Base-by-base conservation (phyloP, 2,888 invertebrate genomes). In the Hololepta plana region DNA sequence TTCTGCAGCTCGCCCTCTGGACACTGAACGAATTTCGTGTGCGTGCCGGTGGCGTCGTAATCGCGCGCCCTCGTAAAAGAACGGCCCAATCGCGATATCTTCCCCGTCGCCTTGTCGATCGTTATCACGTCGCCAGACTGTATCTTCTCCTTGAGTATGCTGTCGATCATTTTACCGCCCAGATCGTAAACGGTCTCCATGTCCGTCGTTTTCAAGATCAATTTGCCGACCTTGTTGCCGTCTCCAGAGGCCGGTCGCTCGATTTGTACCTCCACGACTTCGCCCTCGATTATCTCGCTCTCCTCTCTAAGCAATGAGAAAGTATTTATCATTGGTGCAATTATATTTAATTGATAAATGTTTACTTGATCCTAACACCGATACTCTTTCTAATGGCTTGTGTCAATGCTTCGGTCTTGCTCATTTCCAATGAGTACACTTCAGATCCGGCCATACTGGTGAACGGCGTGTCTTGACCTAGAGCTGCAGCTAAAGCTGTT, bases 101-200 rank as follows among this genome's bases (percentile, higher is more conserved):
- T 55, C 5, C 53, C 96, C 0, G 95, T 95, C 0, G 95, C 91
- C 55, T 96, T 96, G 56, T 99, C 96, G 42, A 98, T 96, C 4
- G 93, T 95, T 10, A 98, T 82, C 0, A 98, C 90, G 53, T 98
- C 98, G 2, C 95, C 88, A 0, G 85, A 80, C 62, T 84, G 84
- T 2, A 87, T 85, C 62, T 93, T 95, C 46, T 96, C 93, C 45
- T 95, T 95, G 41, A 88, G 73, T 29, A 95, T 67, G 27, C 87
- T 84, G 51, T 96, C 95, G 28, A 96, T 95, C 76, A 96, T 95
- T 62, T 96, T 96, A 26, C 81, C 80, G 2, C 98, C 98, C 49
- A 99, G 65, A 52, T 99, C 98, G 49, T 98, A 99, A 35, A 95
- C 81, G 0, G 98, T 96, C 56, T 98, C 98, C 98, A 99, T 99